Percentiles rank a stretch among this genome's conserved stretches.
These are phyloP conservation scores for Cinclus cinclus DNA, from an alignment of 2,113 vertebrate genomes.

Conservation along the genomic window DNA sequence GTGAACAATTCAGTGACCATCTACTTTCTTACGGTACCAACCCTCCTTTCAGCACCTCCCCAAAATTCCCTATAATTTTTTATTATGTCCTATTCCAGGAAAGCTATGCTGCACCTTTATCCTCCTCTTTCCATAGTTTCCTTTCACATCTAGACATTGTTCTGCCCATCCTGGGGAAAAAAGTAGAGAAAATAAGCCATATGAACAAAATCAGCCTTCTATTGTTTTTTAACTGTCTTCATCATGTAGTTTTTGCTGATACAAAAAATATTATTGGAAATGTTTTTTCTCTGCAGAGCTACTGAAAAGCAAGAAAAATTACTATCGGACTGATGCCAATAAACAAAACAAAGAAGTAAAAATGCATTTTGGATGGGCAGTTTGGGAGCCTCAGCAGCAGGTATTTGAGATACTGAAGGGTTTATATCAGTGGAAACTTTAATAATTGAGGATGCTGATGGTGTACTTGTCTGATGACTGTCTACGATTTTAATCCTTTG, in stretches of 20 bases:
- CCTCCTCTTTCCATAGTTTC: not conserved
- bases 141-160: not conserved
- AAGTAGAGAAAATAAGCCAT: not conserved
- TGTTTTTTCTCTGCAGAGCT: not conserved
- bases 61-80: not conserved
- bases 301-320: not conserved
- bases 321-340: not conserved
- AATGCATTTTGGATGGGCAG: not conserved
- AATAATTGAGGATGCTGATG: conserved; percentile 17
- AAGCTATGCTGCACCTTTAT: not conserved
- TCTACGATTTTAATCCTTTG: not conserved
- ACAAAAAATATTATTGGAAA: not conserved
- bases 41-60: not conserved
- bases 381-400: not conserved
- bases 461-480: conserved; percentile 5
- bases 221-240: not conserved
- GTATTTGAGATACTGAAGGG: not conserved
- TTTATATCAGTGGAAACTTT: conserved; percentile 33
- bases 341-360: conserved; percentile 33
- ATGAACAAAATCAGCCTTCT: not conserved
- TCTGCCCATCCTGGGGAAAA: not conserved
- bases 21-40: not conserved
- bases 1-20: not conserved
- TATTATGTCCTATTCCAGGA: not conserved
- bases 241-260: not conserved